Conservation (phyloP, 53 echinoderm and acorn worm species). For the Paracentrotus lividus region DNA sequence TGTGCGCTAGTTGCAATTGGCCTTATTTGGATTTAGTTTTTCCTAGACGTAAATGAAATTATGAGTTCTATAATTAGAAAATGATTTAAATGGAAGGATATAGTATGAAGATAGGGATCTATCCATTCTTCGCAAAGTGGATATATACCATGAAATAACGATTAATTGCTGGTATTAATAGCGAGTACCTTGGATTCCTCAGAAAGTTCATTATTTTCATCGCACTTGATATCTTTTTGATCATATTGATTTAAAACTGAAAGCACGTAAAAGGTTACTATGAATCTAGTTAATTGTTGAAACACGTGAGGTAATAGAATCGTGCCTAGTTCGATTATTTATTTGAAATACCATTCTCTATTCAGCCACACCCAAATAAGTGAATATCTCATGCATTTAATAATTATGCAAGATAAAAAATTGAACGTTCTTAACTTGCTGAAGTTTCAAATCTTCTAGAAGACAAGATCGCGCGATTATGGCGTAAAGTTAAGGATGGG, state of each 20-base stretch:
- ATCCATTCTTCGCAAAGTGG: background rate
- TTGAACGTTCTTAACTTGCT: background rate
- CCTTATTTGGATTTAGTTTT: background rate
- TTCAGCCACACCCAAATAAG: background rate
- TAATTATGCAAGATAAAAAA: background rate
- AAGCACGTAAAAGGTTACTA: background rate
- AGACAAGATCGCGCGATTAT: constrained; percentile 19
- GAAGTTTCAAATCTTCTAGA: background rate
- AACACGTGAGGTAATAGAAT: background rate
- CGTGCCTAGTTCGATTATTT: background rate
- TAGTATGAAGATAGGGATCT: constrained; percentile 28
- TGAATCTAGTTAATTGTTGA: too few relatives aligned
- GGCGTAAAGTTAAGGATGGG: background rate
- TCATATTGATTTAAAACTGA: background rate
- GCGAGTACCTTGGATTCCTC: background rate
- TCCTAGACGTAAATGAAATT: background rate
- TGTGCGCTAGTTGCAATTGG: background rate
- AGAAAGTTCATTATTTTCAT: background rate
- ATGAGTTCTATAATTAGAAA: constrained; percentile 12
- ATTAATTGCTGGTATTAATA: constrained; percentile 1
- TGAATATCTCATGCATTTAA: background rate
- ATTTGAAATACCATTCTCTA: background rate
- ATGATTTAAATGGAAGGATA: background rate
- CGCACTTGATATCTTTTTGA: background rate
- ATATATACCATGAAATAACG: constrained; percentile 7